Evolutionary conservation across 2,797 vertebrate species (phyloP).

Genomic region (Rhodeus uyekii): DNA sequence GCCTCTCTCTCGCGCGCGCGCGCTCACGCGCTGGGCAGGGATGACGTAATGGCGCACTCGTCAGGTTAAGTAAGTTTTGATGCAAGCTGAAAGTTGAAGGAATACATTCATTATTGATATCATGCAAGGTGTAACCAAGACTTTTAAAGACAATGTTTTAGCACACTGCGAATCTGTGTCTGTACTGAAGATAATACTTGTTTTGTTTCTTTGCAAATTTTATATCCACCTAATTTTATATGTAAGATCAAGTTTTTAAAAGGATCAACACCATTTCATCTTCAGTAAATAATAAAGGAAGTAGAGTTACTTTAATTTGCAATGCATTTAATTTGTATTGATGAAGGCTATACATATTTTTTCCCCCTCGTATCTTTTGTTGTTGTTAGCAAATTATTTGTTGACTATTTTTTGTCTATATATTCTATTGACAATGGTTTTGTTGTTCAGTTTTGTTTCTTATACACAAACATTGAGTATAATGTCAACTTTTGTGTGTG

Average conservation of each 20-base stretch:
- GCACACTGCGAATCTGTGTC: too few species aligned
- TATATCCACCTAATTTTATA: too few species aligned
- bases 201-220: neutral
- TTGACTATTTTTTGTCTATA: neutral
- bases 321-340: neutral
- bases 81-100: slow-evolving; percentile 31
- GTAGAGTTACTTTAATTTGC: neutral
- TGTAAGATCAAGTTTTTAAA: neutral
- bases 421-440: neutral
- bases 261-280: neutral
- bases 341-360: neutral
- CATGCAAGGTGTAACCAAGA: neutral
- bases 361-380: neutral
- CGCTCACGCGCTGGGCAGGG: slow-evolving; percentile 11
- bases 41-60: slow-evolving; percentile 73
- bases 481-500: neutral
- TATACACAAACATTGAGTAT: neutral
- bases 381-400: neutral
- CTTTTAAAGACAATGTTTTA: neutral
- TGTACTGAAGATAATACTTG: neutral
- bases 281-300: neutral
- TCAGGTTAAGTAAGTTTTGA: slow-evolving; percentile 50
- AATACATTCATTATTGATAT: neutral
- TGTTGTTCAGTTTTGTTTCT: neutral
- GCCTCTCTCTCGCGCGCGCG: slow-evolving; percentile 8